phyloP scores from a whole-genome alignment of 2,797 vertebrate genomes.

The Megaceryle alcyon region DNA sequence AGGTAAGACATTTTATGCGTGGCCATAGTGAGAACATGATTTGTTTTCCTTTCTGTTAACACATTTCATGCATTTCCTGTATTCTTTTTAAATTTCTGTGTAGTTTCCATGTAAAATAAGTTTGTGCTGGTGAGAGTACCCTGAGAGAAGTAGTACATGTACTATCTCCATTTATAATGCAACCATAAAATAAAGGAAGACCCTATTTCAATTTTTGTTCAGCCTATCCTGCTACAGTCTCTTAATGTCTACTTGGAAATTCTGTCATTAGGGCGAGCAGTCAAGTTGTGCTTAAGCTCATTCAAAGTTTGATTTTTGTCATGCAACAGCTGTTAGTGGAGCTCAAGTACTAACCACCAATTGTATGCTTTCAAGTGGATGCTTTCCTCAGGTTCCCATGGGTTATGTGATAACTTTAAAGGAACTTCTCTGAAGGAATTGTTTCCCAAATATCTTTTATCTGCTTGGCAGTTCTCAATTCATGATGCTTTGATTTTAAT shows the following conservation, averaged over 20 bases:
- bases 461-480: background rate
- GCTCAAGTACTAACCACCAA: background rate
- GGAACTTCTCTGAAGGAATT: background rate
- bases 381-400: background rate
- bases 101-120: background rate
- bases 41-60: background rate
- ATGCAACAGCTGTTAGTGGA: background rate
- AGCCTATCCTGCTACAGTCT: background rate
- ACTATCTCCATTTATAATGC: background rate
- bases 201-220: background rate
- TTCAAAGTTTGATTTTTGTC: background rate
- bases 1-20: conserved; percentile 79
- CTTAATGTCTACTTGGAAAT: background rate
- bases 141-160: background rate
- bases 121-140: background rate
- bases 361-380: background rate
- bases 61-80: background rate
- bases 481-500: background rate
- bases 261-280: background rate
- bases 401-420: background rate
- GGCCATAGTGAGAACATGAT: background rate
- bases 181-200: background rate
- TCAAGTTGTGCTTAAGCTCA: background rate
- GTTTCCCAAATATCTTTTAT: background rate
- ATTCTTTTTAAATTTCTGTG: background rate